Percentiles rank a stretch among this genome's conserved stretches.
Conservation (phyloP, 2,113 vertebrate species). For the Vulpes lagopus region DNA sequence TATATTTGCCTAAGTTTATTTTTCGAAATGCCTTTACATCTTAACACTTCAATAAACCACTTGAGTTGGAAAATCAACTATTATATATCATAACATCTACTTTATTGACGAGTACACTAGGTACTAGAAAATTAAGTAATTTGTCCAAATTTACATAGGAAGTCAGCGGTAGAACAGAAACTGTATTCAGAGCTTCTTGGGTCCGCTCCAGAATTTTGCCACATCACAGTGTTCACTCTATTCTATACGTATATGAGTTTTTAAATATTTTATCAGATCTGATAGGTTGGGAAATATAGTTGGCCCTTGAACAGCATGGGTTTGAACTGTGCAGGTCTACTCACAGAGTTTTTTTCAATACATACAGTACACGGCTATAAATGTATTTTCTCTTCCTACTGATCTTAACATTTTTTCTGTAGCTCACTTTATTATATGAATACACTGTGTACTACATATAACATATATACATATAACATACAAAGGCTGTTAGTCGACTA, state of each 20-base stretch:
- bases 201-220: not conserved
- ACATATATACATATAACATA: not conserved
- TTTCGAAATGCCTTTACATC: conserved; percentile 6
- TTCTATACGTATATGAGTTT: not conserved
- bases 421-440: not conserved
- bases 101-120: not conserved
- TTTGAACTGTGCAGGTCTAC: not conserved
- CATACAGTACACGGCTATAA: not conserved
- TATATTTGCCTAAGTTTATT: not conserved
- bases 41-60: not conserved
- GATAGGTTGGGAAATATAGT: conserved; percentile 2
- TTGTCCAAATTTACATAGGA: conserved; percentile 2
- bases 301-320: not conserved
- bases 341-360: not conserved
- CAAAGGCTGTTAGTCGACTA: not conserved
- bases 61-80: not conserved
- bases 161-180: not conserved
- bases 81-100: not conserved
- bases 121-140: not conserved
- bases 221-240: not conserved
- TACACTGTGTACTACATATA: not conserved
- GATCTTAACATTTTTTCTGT: not conserved
- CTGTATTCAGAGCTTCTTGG: not conserved
- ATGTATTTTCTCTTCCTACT: not conserved
- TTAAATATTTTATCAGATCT: conserved; percentile 1